phyloP scores from a whole-genome alignment of 2,797 vertebrate genomes.

The Calcarius lapponicus region DNA sequence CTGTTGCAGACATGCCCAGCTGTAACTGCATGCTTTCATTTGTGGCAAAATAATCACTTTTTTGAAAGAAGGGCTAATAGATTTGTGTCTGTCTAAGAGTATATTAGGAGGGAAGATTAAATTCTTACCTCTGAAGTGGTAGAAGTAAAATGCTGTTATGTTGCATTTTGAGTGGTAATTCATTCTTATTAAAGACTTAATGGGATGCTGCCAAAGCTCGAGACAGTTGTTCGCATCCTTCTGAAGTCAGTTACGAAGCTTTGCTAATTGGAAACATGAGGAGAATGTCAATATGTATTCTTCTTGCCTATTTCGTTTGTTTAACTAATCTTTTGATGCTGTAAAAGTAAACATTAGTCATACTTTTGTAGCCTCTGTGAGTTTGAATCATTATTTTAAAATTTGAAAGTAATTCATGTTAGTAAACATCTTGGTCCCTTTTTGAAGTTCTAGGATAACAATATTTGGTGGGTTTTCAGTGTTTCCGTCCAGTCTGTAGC shows the following conservation, averaged over 20 bases:
- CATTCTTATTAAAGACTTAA: conserved; percentile 15
- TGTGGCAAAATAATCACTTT: neutral
- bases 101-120: neutral
- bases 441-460: neutral
- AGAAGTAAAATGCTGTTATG: neutral
- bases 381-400: neutral
- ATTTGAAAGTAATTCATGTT: neutral
- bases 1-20: neutral
- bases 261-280: neutral
- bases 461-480: neutral
- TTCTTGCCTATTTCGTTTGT: neutral
- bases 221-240: neutral
- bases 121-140: neutral
- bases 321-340: conserved; percentile 2
- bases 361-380: neutral
- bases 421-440: neutral
- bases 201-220: neutral
- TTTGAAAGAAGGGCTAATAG: neutral
- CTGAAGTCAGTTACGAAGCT: neutral
- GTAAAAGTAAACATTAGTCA: neutral
- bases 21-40: neutral
- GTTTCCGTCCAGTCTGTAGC: neutral
- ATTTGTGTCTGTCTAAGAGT: neutral
- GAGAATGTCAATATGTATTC: conserved; percentile 16
- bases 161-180: neutral